Percentiles rank a stretch among this genome's conserved stretches.
Evolutionary conservation across 2,797 vertebrate species (phyloP).

Genomic region (Diplodus puntazzo): DNA sequence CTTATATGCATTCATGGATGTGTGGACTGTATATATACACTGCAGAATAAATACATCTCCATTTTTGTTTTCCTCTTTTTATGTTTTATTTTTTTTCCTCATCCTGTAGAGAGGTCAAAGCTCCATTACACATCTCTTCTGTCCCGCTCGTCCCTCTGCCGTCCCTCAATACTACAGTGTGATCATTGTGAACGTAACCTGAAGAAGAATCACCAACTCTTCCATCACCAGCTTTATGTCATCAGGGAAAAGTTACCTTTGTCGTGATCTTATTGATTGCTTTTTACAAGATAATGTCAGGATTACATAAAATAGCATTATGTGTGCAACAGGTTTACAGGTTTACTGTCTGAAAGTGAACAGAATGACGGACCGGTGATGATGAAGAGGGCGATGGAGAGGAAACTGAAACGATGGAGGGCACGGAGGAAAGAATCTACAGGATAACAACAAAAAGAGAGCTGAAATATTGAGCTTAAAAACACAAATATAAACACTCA

Average conservation of each 20-base stretch:
- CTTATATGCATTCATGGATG: neutral
- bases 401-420: neutral
- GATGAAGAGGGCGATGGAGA: slow-evolving; percentile 7
- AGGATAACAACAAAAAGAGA: slow-evolving; percentile 21
- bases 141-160: slow-evolving; percentile 30
- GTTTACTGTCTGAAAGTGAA: slow-evolving; percentile 9
- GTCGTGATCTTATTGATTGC: neutral
- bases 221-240: slow-evolving; percentile 3
- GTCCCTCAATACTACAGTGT: slow-evolving; percentile 1
- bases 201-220: slow-evolving; percentile 5
- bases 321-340: slow-evolving; percentile 6
- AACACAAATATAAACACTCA: slow-evolving; percentile 52
- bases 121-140: slow-evolving; percentile 45
- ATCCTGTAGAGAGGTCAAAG: slow-evolving; percentile 77
- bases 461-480: slow-evolving; percentile 27
- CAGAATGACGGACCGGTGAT: neutral
- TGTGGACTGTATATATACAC: neutral
- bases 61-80: slow-evolving; percentile 67
- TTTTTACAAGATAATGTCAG: neutral
- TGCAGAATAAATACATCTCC: slow-evolving; percentile 15
- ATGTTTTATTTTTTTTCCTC: slow-evolving; percentile 78
- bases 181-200: slow-evolving; percentile 7
- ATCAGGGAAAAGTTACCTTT: slow-evolving; percentile 13
- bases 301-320: neutral
- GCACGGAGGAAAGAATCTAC: slow-evolving; percentile 15